phyloP scores from a whole-genome alignment of 2,888 invertebrate genomes.

The Ligdia adustata region DNA sequence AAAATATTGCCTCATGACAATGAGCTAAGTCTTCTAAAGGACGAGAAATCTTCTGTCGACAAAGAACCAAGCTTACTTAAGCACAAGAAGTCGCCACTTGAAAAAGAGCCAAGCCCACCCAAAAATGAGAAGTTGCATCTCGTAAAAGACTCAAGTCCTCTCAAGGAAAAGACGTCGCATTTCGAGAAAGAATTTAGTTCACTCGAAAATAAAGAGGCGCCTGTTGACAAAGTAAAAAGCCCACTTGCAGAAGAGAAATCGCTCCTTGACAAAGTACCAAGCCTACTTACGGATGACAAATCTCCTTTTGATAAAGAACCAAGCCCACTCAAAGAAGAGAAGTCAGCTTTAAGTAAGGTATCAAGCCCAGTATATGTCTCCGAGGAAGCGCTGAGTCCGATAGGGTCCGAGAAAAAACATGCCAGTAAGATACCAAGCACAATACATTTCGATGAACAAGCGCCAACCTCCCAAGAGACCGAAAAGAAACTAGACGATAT shows the following conservation, averaged over 20 bases:
- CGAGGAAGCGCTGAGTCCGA: background rate
- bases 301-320: background rate
- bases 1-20: background rate
- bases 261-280: background rate
- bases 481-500: background rate
- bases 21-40: background rate
- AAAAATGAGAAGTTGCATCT: no score
- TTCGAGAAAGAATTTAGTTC: no score
- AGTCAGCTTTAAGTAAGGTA: no score
- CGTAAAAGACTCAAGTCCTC: no score
- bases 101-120: background rate
- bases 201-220: background rate
- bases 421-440: no score
- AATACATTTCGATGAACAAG: slow-evolving; percentile 10
- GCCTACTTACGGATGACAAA: background rate
- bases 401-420: background rate
- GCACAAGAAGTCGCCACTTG: background rate
- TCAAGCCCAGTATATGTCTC: no score
- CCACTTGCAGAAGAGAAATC: background rate
- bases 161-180: no score
- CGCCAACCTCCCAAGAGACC: slow-evolving; percentile 1
- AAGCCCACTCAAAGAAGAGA: background rate
- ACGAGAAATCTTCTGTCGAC: background rate
- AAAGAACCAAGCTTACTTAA: background rate
- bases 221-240: no score